Percentiles rank a stretch among this genome's conserved stretches.
phyloP scores from a whole-genome alignment of 2,113 vertebrate genomes.

The Coptodon bakossiorum region DNA sequence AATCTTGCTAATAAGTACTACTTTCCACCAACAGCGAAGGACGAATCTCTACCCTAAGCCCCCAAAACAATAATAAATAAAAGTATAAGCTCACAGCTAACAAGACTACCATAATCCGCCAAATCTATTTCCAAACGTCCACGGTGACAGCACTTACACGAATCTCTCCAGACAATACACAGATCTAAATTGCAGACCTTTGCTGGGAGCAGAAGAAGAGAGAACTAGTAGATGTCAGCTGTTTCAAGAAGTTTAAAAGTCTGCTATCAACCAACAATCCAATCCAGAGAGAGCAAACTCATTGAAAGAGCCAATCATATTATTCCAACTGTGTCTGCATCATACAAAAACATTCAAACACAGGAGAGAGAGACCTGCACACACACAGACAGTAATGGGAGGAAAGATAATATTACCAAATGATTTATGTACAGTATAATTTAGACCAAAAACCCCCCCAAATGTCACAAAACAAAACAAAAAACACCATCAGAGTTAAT shows the following conservation, averaged over 20 bases:
- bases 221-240: not conserved
- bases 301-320: not conserved
- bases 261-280: not conserved
- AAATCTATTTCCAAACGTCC: not conserved
- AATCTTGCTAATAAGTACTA: not conserved
- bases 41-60: accelerated
- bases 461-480: not conserved
- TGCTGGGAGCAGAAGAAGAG: not conserved
- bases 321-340: not conserved
- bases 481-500: not conserved
- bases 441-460: accelerated
- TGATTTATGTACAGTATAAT: not conserved
- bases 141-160: not conserved
- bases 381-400: not conserved
- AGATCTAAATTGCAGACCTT: not conserved
- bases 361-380: not conserved
- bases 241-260: not conserved
- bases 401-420: not conserved
- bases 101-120: not conserved
- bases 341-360: not conserved
- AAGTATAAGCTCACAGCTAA: not conserved
- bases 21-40: not conserved
- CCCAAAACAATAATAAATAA: not conserved
- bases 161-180: not conserved
- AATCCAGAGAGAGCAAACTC: not conserved